Base-by-base conservation (phyloP, 2,797 vertebrate species). In the Phrynocephalus vlangalii region DNA sequence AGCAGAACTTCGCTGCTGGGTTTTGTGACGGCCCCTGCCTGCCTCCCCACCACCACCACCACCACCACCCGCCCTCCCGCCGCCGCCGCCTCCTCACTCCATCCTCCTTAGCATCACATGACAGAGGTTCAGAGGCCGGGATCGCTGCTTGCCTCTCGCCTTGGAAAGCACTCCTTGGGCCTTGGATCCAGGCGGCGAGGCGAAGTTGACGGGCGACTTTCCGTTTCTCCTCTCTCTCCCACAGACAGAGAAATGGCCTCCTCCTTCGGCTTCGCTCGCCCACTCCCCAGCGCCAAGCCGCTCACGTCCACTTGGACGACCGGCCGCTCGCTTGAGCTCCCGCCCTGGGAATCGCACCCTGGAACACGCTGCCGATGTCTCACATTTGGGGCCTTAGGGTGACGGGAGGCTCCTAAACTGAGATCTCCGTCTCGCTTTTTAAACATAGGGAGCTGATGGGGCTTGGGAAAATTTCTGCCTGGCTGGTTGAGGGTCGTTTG, bases 91-190 rank as follows among this genome's bases (percentile, higher is more conserved):
- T 38, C 81, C 81, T 26, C 90, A 97, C 95, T 98, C 95, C 95
- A 93, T 95, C 96, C 97, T 96, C 96, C 93, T 89, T 84, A 95
- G 96, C 97, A 97, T 98, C 98, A 97, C 97, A 97, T 98, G 96
- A 98, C 97, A 97, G 96, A 94, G 95, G 96, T 97, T 96, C 94
- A 90, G 97, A 72, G 96, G n/a, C 63, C 30, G 30, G 3, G 83
- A 2, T 83, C 83, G 82, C 77, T 72, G 85, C 75, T 82, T 72
- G 44, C 90, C n/a, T 5, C 52, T 16, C 11, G 76, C 22, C 44
- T 71, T 38, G 52, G 75, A 67, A 63, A 2, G 70, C 60, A 78
- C 82, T 10, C 50, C 70, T 89, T 38, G 87, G 79, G 90, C 44
- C 50, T 28, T 8, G n/a, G 22, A 88, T 28, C 4, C 85, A 1